Evolutionary conservation across 2,113 vertebrate genomes (phyloP), one percentile per base, ranked within the genome.

Genomic region (Chunga burmeisteri): DNA sequence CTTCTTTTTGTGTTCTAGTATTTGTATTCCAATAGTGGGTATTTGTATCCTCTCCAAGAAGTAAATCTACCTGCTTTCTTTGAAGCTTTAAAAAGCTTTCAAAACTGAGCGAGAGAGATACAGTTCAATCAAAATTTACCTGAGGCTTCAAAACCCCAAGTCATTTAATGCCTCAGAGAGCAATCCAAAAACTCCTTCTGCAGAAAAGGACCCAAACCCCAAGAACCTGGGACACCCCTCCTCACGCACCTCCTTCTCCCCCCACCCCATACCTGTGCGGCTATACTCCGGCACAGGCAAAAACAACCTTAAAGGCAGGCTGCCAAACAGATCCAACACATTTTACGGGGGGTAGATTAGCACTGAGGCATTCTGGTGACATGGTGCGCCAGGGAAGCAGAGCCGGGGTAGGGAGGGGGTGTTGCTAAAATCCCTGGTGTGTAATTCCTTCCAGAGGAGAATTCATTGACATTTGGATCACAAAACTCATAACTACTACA

Each of bases 381-480:
- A 94, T 8, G 25, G 89, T 56, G 62, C 23, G 2, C 68, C 83
- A 92, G 72, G 59, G 52, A 92, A 83, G 61, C 78, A 89, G 81
- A 86, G 81, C 38, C 5, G 1, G 40, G 49, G 49, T 29, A 1
- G 40, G 32, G 49, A 82, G 56, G 49, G 71, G 49, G 44, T 82
- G 53, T 68, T 95, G 74, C 62, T 85, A 42, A 90, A 93, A 95
- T 70, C 91, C 74, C 78, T 38, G 44, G 46, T 73, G 89, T 40
- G 56, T 67, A 90, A 94, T 82, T 95, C 86, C 86, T 96, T 94
- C 87, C 87, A 88, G 86, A 94, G 44, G 40, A 87, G 82, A 93
- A 96, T 91, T 93, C 89, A 95, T 66, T 95, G 95, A 90, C 87
- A 66, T 95, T 94, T 81, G 67, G 47, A 74, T 94, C 94, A 88